These are phyloP conservation scores for Sparus aurata DNA, from an alignment of 2,797 vertebrate species.

Conservation along the genomic window DNA sequence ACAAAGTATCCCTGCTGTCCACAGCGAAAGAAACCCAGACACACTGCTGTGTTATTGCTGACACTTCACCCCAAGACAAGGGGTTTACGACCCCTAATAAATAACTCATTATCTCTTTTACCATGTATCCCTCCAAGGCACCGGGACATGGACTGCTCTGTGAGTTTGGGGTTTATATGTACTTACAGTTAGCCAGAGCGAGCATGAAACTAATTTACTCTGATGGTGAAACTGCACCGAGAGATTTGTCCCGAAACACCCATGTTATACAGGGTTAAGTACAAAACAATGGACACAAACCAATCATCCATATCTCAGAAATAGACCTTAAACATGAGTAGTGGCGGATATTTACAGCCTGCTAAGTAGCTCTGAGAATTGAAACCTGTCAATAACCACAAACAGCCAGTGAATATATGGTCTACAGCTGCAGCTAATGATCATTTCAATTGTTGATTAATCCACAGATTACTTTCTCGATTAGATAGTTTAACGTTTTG, in stretches of 20 bases:
- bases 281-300: background rate
- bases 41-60: conserved; percentile 38
- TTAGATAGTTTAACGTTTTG: background rate
- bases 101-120: conserved; percentile 64
- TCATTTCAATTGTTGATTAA: background rate
- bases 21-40: conserved; percentile 1
- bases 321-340: background rate
- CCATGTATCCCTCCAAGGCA: conserved; percentile 21
- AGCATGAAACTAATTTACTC: background rate
- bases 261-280: background rate
- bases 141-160: conserved; percentile 14
- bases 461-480: background rate
- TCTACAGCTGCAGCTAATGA: background rate
- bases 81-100: conserved; percentile 72
- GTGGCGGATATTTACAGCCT: background rate
- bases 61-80: conserved; percentile 55
- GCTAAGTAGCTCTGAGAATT: background rate
- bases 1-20: conserved; percentile 9
- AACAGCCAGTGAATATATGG: background rate
- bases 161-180: conserved; percentile 27
- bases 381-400: background rate
- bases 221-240: background rate
- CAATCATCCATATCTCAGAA: background rate
- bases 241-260: background rate
- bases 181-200: conserved; percentile 9